These are phyloP conservation scores for Peromyscus eremicus DNA, from an alignment of 2,797 vertebrate species.

Conservation along the genomic window DNA sequence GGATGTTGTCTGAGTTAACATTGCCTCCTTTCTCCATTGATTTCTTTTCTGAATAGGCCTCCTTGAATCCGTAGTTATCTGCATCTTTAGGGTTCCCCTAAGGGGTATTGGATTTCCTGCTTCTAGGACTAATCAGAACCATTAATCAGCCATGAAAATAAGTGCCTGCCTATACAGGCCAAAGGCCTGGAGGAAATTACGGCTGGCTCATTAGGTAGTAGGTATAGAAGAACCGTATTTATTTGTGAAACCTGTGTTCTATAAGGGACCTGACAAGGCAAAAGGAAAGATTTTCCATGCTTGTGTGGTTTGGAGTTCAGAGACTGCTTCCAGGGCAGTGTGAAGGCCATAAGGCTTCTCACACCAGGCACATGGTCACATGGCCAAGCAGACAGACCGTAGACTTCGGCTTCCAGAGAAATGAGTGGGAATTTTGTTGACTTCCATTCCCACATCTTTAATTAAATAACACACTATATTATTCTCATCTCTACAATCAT, in stretches of 20 bases:
- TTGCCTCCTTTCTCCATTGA: slow-evolving; percentile 87
- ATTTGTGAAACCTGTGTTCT: slow-evolving; percentile 20
- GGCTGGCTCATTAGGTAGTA: slow-evolving; percentile 75
- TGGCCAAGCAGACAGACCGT: neutral
- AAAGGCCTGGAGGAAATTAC: slow-evolving; percentile 72
- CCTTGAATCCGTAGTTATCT: slow-evolving; percentile 84
- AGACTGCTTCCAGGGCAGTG: neutral
- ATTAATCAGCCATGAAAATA: slow-evolving; percentile 84
- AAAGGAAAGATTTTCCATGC: slow-evolving; percentile 25
- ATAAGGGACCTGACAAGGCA: slow-evolving; percentile 23
- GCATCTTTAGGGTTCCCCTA: slow-evolving; percentile 86
- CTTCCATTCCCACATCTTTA: neutral
- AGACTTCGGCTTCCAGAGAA: neutral
- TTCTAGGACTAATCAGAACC: slow-evolving; percentile 85
- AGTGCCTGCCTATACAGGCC: slow-evolving; percentile 68
- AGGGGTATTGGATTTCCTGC: slow-evolving; percentile 88
- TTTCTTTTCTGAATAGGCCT: slow-evolving; percentile 79
- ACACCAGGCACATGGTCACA: neutral
- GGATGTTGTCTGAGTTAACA: slow-evolving; percentile 85
- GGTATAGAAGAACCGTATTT: slow-evolving; percentile 60
- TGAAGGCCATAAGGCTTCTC: neutral
- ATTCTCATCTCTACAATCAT: neutral
- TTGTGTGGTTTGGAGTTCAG: neutral
- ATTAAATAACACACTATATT: neutral
- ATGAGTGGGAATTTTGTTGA: neutral